Conservation (phyloP, 1,140 invertebrate genomes). For the Lysiphlebus fabarum region DNA sequence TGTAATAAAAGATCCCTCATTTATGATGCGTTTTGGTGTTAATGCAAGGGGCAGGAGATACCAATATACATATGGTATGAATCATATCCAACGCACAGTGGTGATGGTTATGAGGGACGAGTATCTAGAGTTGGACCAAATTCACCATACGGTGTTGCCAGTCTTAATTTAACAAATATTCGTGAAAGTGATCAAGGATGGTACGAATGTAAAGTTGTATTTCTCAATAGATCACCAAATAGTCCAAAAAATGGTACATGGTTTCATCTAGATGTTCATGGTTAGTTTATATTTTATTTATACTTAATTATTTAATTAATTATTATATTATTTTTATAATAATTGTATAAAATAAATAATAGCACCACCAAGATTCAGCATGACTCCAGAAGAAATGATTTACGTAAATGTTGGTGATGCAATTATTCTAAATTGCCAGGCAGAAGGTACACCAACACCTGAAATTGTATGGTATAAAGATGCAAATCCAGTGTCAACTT, state of each 20-base stretch:
- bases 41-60: conserved; percentile 80
- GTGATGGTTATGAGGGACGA: conserved; percentile 85
- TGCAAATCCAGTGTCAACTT: conserved; percentile 82
- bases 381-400: conserved; percentile 88
- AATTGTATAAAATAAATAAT: conserved; percentile 25
- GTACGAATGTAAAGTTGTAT: conserved; percentile 96
- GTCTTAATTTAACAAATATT: conserved; percentile 91
- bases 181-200: conserved; percentile 90
- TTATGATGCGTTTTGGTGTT: conserved; percentile 53
- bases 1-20: conserved; percentile 33
- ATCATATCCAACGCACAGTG: conserved; percentile 91
- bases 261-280: conserved; percentile 94
- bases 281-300: conserved; percentile 53
- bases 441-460: conserved; percentile 85
- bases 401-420: conserved; percentile 94
- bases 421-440: conserved; percentile 92
- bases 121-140: conserved; percentile 83
- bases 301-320: too few relatives aligned
- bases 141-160: conserved; percentile 83
- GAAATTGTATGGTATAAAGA: conserved; percentile 92
- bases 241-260: conserved; percentile 89
- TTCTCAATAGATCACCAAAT: conserved; percentile 88
- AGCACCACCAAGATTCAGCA: conserved; percentile 87
- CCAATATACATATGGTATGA: conserved; percentile 97
- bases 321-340: neutral